Conservation (phyloP, 2,113 vertebrate species). For the Larimichthys polyactis region DNA sequence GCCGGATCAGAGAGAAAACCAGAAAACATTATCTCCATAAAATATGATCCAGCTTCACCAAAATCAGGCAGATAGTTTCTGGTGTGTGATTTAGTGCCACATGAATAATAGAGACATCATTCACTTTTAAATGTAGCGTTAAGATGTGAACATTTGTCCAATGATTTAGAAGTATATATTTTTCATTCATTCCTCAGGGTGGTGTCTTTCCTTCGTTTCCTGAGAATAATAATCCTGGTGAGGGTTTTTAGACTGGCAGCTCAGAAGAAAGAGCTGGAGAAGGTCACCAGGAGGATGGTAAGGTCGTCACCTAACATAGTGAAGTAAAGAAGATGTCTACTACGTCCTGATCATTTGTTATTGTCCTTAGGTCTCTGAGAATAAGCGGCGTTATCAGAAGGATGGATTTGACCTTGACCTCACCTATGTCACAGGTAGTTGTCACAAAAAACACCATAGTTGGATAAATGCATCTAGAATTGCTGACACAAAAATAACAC, state of each 20-base stretch:
- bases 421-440: slow-evolving; percentile 93
- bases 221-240: slow-evolving; percentile 91
- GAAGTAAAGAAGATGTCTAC: neutral
- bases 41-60: too few species aligned
- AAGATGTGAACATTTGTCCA: neutral
- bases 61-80: too few species aligned
- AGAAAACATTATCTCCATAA: too few species aligned
- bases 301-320: slow-evolving; percentile 40
- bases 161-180: neutral
- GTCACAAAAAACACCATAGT: neutral
- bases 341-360: neutral
- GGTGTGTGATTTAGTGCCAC: too few species aligned
- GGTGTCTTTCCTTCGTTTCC: slow-evolving; percentile 84
- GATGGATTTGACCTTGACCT: slow-evolving; percentile 98
- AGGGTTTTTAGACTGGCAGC: slow-evolving; percentile 91
- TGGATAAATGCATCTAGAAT: neutral
- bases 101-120: too few species aligned
- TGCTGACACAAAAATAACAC: neutral
- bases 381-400: slow-evolving; percentile 94
- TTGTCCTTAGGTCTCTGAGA: slow-evolving; percentile 90
- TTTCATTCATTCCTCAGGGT: slow-evolving; percentile 78
- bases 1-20: too few species aligned
- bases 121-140: too few species aligned
- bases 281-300: slow-evolving; percentile 93
- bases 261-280: slow-evolving; percentile 91